Conservation (phyloP, 2,888 invertebrate genomes). For the Galerucella calmariensis region DNA sequence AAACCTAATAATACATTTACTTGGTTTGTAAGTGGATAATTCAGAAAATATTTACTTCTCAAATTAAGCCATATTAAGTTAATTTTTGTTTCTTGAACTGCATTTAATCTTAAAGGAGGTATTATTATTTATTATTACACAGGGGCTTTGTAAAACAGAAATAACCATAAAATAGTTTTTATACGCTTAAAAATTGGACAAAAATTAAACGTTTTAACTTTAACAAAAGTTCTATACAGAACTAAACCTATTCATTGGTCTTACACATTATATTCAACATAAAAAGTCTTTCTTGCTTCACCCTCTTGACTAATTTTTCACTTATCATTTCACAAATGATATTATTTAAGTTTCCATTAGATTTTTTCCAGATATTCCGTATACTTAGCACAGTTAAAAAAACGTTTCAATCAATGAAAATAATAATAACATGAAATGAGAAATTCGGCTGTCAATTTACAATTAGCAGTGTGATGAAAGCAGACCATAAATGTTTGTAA, state of each 20-base stretch:
- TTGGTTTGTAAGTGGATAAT: slow-evolving; percentile 26
- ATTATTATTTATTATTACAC: neutral
- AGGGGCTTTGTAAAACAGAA: neutral
- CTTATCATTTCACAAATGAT: too few relatives aligned
- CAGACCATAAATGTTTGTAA: slow-evolving; percentile 26
- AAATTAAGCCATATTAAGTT: slow-evolving; percentile 8
- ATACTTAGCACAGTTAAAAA: slow-evolving; percentile 2
- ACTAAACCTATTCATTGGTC: too few relatives aligned
- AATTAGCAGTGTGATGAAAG: slow-evolving; percentile 20
- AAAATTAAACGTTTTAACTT: too few relatives aligned
- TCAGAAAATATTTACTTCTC: slow-evolving; percentile 8
- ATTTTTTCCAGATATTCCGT: neutral
- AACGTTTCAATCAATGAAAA: slow-evolving; percentile 17
- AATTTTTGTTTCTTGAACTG: neutral
- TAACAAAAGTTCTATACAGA: too few relatives aligned
- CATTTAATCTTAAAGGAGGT: neutral
- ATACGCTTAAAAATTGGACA: too few relatives aligned
- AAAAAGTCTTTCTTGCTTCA: too few relatives aligned
- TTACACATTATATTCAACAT: too few relatives aligned
- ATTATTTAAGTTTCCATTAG: too few relatives aligned
- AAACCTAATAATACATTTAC: slow-evolving; percentile 14
- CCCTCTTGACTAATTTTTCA: too few relatives aligned
- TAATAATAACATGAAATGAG: slow-evolving; percentile 9
- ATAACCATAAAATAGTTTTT: too few relatives aligned
- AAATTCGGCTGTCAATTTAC: slow-evolving; percentile 14